A percentile compares a stretch with the other conserved stretches of the same genome.
Evolutionary conservation across 2,888 invertebrate species (phyloP).

Genomic region (Hypercompe scribonia): DNA sequence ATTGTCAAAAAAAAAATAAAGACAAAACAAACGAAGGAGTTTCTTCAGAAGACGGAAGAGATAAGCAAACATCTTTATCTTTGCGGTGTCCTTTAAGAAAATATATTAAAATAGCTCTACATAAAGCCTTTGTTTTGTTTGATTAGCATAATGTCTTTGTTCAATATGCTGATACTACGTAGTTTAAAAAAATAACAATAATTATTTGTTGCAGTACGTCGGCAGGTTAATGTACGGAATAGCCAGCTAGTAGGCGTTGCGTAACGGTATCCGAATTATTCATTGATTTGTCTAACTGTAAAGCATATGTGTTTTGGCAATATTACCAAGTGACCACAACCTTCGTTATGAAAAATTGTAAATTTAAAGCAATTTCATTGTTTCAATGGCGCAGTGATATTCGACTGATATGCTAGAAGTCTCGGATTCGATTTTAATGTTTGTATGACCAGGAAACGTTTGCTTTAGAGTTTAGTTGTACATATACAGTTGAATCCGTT

Average conservation of each 20-base stretch:
- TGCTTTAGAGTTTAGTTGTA: too few species aligned
- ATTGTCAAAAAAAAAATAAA: neutral
- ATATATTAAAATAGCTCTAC: neutral
- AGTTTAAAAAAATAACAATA: conserved; percentile 22
- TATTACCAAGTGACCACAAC: neutral
- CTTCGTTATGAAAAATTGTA: neutral
- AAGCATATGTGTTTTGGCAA: conserved; percentile 2
- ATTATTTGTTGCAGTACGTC: conserved; percentile 32
- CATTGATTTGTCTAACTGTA: conserved; percentile 31
- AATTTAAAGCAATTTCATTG: too few species aligned
- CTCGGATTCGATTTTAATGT: too few species aligned
- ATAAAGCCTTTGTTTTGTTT: neutral
- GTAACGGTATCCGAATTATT: conserved; percentile 51
- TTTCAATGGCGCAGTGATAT: too few species aligned
- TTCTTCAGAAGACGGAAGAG: neutral
- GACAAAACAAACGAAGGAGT: neutral
- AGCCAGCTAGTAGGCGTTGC: conserved; percentile 49
- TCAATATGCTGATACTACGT: neutral
- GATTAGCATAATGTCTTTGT: conserved; percentile 2
- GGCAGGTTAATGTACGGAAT: conserved; percentile 59
- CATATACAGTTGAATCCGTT: too few species aligned
- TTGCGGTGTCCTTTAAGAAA: neutral
- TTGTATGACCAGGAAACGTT: too few species aligned
- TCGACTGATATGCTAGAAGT: too few species aligned
- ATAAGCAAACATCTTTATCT: neutral